Conservation (phyloP, 2,113 vertebrate species). For the Notarius lentiginosus region DNA sequence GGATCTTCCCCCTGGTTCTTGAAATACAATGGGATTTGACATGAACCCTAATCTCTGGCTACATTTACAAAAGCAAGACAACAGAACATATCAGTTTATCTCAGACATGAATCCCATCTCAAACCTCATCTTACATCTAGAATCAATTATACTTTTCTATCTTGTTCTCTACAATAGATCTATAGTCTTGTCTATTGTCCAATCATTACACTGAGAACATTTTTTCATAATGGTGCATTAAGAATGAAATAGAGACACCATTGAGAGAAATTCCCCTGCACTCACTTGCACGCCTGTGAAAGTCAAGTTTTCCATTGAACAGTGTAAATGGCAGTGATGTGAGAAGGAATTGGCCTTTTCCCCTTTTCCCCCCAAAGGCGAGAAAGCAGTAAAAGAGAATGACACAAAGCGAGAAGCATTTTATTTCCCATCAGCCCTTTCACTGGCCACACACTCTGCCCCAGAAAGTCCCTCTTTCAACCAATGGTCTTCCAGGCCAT, state of each 20-base stretch:
- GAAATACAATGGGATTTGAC: neutral
- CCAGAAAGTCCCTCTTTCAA: conserved; percentile 7
- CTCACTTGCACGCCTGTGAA: neutral
- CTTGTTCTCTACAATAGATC: neutral
- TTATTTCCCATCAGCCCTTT: conserved; percentile 33
- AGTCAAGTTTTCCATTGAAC: conserved; percentile 25
- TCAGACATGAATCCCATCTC: neutral
- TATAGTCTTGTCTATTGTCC: neutral
- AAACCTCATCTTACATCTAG: neutral
- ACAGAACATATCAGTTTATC: conserved; percentile 16
- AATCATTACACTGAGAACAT: neutral
- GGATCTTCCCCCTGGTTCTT: neutral
- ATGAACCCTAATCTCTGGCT: conserved; percentile 3
- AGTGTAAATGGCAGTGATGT: conserved; percentile 36
- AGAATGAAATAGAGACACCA: conserved; percentile 18
- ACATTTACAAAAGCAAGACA: conserved; percentile 26
- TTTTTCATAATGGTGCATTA: conserved; percentile 21
- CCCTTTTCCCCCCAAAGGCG: conserved; percentile 22
- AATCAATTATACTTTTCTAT: neutral
- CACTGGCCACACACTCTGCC: conserved; percentile 16
- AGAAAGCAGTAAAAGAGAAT: conserved; percentile 13
- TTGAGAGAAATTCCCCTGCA: neutral
- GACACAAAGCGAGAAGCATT: conserved; percentile 22
- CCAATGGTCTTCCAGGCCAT: conserved; percentile 22
- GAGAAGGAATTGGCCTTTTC: conserved; percentile 30